These are phyloP conservation scores for Dryococelus australis DNA, from an alignment of 2,888 invertebrate genomes.

Conservation along the genomic window DNA sequence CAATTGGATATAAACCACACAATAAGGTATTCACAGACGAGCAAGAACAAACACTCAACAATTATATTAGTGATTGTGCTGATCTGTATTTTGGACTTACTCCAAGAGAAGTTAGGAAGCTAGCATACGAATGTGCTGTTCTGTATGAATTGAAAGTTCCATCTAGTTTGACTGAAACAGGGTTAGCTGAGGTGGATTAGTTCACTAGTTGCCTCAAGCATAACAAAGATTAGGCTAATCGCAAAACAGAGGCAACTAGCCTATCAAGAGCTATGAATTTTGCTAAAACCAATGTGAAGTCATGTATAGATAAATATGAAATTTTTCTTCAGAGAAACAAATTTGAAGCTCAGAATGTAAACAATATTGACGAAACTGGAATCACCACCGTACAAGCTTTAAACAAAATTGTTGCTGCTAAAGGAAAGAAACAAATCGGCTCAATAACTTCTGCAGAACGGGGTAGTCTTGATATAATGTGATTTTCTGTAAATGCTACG, in stretches of 20 bases:
- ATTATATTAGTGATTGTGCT: background rate
- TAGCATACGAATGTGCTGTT: too few species aligned
- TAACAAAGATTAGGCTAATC: background rate
- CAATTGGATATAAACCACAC: background rate
- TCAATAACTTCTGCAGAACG: background rate
- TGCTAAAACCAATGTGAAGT: background rate
- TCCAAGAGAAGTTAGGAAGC: too few species aligned
- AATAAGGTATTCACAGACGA: background rate
- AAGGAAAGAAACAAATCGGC: background rate
- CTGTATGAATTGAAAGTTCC: constrained; percentile 18
- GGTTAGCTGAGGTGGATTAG: background rate
- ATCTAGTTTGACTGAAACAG: background rate
- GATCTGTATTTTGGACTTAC: constrained; percentile 9
- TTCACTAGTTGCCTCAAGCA: background rate
- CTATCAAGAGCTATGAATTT: background rate
- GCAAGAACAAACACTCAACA: background rate
- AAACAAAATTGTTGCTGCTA: too few species aligned
- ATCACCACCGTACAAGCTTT: too few species aligned
- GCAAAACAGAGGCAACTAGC: background rate
- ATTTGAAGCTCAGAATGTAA: too few species aligned
- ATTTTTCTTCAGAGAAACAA: too few species aligned
- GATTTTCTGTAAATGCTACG: background rate
- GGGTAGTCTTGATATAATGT: background rate
- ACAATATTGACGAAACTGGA: too few species aligned
- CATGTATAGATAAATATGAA: background rate